Evolutionary conservation across 2,113 vertebrate species (phyloP), one percentile per base, ranked within the genome.

Genomic region (Ochotona princeps): DNA sequence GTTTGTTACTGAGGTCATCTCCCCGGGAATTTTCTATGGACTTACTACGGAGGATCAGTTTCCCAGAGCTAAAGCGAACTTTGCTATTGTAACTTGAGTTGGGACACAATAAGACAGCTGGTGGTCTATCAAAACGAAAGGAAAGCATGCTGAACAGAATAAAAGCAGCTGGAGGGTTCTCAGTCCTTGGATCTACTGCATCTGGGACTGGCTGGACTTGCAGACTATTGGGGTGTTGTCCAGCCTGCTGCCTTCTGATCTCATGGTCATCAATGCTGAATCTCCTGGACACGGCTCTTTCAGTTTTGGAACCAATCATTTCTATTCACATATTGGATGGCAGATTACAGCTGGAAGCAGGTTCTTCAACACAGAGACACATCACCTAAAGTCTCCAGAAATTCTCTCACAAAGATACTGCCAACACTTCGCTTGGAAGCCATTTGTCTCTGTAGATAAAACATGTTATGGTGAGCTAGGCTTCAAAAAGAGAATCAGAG

Each of bases 1-100:
- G 79, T 90, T 96, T 92, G 70, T 79, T 70, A 81, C 72, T 92
- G 88, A 96, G 87, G 82, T 96, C 86, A 90, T 88, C 66, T 72
- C 38, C 91, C 93, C 21, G 67, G 79, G 88, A 85, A 94, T 95
- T 93, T 94, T 66, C 75, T 91, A 85, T 87, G 78, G 74, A 90
- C 65, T 91, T 96, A 57, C 65, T 90, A 73, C 60, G 17, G 2
- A 54, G 26, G 92, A 94, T 96, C 85, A 83, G 66, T 90, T 97
- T 93, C 85, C 74, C 67, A 65, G 75, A 82, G 66, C 70, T 94
- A 51, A 92, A 91, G 73, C 90, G 90, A 90, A 83, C 79, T 94
- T 78, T 91, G 38, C 57, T 80, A 18, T 85, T 95, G 95, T 94
- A 96, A 97, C 65, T 91, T 94, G 95, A 96, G 90, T 90, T 87